A percentile compares a stretch with the other conserved stretches of the same genome.
Conservation (phyloP, 2,888 invertebrate species). For the Brenthis daphne region DNA sequence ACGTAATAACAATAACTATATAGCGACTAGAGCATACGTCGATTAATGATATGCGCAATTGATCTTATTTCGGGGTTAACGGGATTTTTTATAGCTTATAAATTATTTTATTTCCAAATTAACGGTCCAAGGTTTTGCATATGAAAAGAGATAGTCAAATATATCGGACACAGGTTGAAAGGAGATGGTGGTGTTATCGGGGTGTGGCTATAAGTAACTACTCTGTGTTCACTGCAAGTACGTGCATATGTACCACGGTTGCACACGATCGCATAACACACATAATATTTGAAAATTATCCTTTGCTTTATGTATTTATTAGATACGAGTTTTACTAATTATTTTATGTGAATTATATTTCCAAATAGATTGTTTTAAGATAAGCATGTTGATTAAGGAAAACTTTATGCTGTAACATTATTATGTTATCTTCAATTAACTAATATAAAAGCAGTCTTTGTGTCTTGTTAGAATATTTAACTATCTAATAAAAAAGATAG, state of each 20-base stretch:
- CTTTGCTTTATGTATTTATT: slow-evolving; percentile 44
- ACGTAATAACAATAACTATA: slow-evolving; percentile 70
- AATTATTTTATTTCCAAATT: slow-evolving; percentile 33
- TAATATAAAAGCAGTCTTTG: background rate
- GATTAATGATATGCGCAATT: slow-evolving; percentile 58
- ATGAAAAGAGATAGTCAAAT: slow-evolving; percentile 48
- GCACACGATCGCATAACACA: slow-evolving; percentile 56
- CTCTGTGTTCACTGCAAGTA: slow-evolving; percentile 65
- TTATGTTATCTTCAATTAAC: too few species aligned
- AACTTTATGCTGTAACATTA: too few species aligned
- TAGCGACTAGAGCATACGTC: slow-evolving; percentile 58
- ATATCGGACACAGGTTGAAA: slow-evolving; percentile 51
- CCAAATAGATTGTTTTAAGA: background rate
- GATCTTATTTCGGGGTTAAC: slow-evolving; percentile 47
- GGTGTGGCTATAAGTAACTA: slow-evolving; percentile 73
- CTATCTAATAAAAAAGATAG: background rate
- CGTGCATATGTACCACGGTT: slow-evolving; percentile 55
- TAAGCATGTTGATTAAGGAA: too few species aligned
- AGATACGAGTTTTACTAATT: background rate
- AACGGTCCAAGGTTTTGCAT: slow-evolving; percentile 53
- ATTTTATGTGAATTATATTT: too few species aligned
- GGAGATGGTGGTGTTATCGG: slow-evolving; percentile 62
- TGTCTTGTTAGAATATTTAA: background rate
- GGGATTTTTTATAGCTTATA: slow-evolving; percentile 9
- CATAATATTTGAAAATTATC: slow-evolving; percentile 39